Evolutionary conservation across 2,113 vertebrate species (phyloP).

Genomic region (Epinephelus fuscoguttatus): DNA sequence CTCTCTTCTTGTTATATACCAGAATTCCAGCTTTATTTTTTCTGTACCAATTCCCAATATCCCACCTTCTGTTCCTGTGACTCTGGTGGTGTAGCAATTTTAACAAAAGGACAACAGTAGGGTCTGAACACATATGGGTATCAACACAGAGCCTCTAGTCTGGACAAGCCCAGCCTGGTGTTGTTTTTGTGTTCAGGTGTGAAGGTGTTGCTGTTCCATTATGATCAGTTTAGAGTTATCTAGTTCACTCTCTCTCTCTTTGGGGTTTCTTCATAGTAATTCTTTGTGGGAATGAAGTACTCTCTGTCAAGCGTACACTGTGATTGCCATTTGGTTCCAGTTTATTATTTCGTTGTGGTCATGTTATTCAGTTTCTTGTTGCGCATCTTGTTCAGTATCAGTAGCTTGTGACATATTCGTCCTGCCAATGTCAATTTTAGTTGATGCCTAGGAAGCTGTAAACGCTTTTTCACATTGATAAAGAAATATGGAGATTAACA

Average conservation of each 20-base stretch:
- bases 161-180: not conserved
- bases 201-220: not conserved
- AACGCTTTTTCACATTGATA: too few relatives aligned
- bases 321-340: not conserved
- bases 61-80: too few relatives aligned
- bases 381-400: not conserved
- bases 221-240: not conserved
- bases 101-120: too few relatives aligned
- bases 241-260: not conserved
- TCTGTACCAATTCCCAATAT: too few relatives aligned
- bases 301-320: not conserved
- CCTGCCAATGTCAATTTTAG: too few relatives aligned
- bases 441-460: too few relatives aligned
- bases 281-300: not conserved
- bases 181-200: conserved; percentile 1
- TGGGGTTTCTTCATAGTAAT: not conserved
- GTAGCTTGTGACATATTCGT: not conserved
- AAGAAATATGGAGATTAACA: too few relatives aligned
- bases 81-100: too few relatives aligned
- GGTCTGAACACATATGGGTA: not conserved
- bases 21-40: too few relatives aligned
- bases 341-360: too few relatives aligned
- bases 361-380: not conserved
- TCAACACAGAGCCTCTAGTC: not conserved
- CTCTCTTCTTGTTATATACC: not conserved